These are phyloP conservation scores for Novumbra hubbsi DNA, from an alignment of 2,797 vertebrate species.

Conservation along the genomic window DNA sequence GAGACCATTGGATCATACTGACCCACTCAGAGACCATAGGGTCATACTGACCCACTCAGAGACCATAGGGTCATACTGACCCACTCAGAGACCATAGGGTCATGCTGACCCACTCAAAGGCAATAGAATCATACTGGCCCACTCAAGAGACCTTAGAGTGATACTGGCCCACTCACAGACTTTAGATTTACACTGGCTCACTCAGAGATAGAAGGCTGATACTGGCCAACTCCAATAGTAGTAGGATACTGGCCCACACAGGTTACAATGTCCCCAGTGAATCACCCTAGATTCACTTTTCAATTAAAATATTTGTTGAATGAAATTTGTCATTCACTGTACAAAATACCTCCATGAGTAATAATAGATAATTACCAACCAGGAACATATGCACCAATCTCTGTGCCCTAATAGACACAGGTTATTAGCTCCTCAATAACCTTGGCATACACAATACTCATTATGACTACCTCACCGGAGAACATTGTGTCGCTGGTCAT, in stretches of 20 bases:
- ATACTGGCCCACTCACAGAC: too few species aligned
- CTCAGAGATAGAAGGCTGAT: too few species aligned
- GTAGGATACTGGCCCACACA: neutral
- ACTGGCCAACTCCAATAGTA: too few species aligned
- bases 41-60: too few species aligned
- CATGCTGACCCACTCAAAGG: too few species aligned
- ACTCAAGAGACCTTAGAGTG: too few species aligned
- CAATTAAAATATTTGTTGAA: constrained; percentile 1
- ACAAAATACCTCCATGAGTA: neutral
- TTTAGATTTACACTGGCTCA: too few species aligned
- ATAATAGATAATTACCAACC: neutral
- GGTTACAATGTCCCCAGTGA: neutral
- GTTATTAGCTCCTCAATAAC: neutral
- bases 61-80: too few species aligned
- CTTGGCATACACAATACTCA: neutral
- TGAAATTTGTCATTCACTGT: neutral
- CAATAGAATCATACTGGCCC: too few species aligned
- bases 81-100: too few species aligned
- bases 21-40: too few species aligned
- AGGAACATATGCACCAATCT: neutral
- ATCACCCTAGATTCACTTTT: neutral
- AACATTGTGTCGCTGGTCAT: neutral
- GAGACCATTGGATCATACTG: too few species aligned
- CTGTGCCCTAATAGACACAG: neutral
- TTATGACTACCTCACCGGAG: constrained; percentile 1